phyloP scores from a whole-genome alignment of 2,797 vertebrate species.

The Pseudochaenichthys georgianus region DNA sequence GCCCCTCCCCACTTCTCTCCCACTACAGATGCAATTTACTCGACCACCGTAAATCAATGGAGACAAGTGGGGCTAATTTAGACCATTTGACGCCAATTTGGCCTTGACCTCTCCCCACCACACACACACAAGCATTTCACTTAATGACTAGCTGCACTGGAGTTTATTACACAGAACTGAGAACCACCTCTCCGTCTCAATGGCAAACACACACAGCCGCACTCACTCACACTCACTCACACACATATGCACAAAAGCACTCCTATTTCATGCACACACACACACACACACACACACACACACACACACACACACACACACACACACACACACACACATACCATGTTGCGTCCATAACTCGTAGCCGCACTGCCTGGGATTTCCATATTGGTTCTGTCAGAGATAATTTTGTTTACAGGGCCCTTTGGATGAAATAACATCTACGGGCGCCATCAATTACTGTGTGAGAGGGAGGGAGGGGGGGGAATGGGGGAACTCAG shows the following conservation, averaged over 20 bases:
- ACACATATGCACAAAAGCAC: slow-evolving; percentile 22
- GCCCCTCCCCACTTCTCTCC: slow-evolving; percentile 53
- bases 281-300: slow-evolving; percentile 21
- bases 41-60: slow-evolving; percentile 82
- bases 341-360: slow-evolving; percentile 73
- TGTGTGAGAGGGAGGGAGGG: slow-evolving; percentile 20
- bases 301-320: slow-evolving; percentile 21
- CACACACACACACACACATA: slow-evolving; percentile 33
- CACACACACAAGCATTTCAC: slow-evolving; percentile 48
- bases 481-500: slow-evolving; percentile 8
- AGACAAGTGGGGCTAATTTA: slow-evolving; percentile 87
- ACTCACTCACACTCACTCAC: slow-evolving; percentile 16
- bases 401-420: slow-evolving; percentile 84
- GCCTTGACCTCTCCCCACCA: slow-evolving; percentile 78
- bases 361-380: slow-evolving; percentile 66
- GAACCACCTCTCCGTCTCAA: slow-evolving; percentile 51
- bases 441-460: slow-evolving; percentile 76
- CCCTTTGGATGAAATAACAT: slow-evolving; percentile 85
- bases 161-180: slow-evolving; percentile 83
- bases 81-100: slow-evolving; percentile 88
- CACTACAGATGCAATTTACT: slow-evolving; percentile 84
- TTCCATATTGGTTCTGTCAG: slow-evolving; percentile 86
- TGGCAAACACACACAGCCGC: slow-evolving; percentile 32
- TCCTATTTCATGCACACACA: slow-evolving; percentile 18
- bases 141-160: slow-evolving; percentile 79